Evolutionary conservation across 2,888 invertebrate genomes (phyloP).

Genomic region (Salticus scenicus): DNA sequence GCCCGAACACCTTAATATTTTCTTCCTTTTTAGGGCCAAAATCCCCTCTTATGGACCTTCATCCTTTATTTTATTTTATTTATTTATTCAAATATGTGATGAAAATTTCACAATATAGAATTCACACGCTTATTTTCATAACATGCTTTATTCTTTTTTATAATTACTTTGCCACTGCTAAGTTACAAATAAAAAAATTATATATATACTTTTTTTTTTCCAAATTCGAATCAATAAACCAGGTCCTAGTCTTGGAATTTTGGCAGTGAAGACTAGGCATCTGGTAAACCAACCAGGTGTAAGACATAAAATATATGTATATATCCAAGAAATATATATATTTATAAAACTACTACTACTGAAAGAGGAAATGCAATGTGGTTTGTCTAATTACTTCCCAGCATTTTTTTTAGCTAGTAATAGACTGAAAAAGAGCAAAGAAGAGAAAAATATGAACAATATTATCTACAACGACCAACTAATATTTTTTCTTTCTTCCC

Average conservation of each 20-base stretch:
- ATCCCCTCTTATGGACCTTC: too few species aligned
- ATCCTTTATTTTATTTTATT: too few species aligned
- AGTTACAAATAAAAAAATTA: constrained; percentile 63
- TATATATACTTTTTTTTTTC: constrained; percentile 20
- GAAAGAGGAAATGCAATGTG: constrained; percentile 48
- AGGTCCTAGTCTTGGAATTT: constrained; percentile 67
- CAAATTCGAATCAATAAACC: constrained; percentile 32
- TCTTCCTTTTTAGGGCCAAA: too few species aligned
- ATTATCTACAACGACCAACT: constrained; percentile 58
- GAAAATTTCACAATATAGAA: too few species aligned
- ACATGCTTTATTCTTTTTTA: constrained; percentile 67
- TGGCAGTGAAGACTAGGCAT: constrained; percentile 64
- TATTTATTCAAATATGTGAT: too few species aligned
- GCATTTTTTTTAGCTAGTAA: constrained; percentile 43
- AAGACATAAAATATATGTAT: constrained; percentile 70
- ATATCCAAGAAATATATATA: constrained; percentile 68
- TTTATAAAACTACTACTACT: constrained; percentile 70
- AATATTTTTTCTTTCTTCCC: constrained; percentile 6
- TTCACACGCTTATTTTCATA: constrained; percentile 56
- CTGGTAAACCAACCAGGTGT: constrained; percentile 61
- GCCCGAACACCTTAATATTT: too few species aligned
- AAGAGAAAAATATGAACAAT: constrained; percentile 37
- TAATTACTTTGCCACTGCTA: constrained; percentile 67
- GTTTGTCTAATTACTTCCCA: constrained; percentile 36
- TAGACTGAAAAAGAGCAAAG: constrained; percentile 58